Conservation (phyloP, 1,140 invertebrate genomes). For the Drosophila ercepeae region DNA sequence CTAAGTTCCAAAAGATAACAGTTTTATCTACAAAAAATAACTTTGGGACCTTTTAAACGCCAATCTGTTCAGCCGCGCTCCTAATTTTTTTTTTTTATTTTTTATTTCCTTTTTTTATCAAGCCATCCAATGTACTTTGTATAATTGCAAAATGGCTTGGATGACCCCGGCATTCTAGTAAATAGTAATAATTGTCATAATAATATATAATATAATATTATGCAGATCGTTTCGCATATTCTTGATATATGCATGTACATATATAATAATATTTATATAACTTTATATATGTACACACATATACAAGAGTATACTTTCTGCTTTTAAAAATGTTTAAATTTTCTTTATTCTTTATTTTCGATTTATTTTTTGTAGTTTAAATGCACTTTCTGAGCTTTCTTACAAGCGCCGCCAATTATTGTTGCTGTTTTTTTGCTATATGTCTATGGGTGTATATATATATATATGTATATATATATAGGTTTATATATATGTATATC, state of each 20-base stretch:
- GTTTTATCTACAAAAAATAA: slow-evolving; percentile 82
- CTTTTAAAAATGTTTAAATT: slow-evolving; percentile 66
- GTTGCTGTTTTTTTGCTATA: slow-evolving; percentile 73
- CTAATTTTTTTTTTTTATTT: slow-evolving; percentile 20
- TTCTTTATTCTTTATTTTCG: slow-evolving; percentile 36
- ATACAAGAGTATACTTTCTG: slow-evolving; percentile 5
- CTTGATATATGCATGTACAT: background rate
- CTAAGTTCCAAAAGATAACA: slow-evolving; percentile 80
- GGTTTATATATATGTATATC: slow-evolving; percentile 28
- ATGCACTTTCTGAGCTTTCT: slow-evolving; percentile 83
- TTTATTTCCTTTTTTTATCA: slow-evolving; percentile 1
- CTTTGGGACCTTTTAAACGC: slow-evolving; percentile 52
- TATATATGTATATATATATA: slow-evolving; percentile 1
- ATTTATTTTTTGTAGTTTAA: slow-evolving; percentile 61
- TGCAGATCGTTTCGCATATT: slow-evolving; percentile 21
- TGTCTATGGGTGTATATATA: slow-evolving; percentile 40
- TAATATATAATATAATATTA: slow-evolving; percentile 73
- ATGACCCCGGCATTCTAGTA: slow-evolving; percentile 73
- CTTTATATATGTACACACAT: background rate
- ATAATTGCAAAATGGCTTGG: slow-evolving; percentile 69
- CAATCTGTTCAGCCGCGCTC: slow-evolving; percentile 26
- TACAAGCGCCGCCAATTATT: slow-evolving; percentile 83
- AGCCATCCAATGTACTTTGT: slow-evolving; percentile 43
- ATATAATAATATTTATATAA: background rate
- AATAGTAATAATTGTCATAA: slow-evolving; percentile 78